These are phyloP conservation scores for Silurus meridionalis DNA, from an alignment of 2,113 vertebrate genomes.

Conservation along the genomic window DNA sequence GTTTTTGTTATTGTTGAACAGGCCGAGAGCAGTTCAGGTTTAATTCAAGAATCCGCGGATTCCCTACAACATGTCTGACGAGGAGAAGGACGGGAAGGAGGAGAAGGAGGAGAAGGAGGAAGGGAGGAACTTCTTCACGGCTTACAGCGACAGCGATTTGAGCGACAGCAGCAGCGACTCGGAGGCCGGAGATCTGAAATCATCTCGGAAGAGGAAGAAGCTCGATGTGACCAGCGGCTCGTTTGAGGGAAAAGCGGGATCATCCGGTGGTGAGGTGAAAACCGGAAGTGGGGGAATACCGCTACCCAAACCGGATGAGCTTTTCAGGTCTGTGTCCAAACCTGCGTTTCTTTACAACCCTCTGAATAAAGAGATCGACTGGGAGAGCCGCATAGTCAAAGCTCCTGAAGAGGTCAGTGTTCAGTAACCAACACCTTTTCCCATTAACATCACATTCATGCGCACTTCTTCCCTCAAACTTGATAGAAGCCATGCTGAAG, in stretches of 20 bases:
- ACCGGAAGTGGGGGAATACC: conserved; percentile 49
- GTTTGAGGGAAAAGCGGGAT: conserved; percentile 26
- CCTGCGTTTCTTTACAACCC: conserved; percentile 91
- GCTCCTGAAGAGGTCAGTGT: conserved; percentile 85
- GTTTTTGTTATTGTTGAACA: conserved; percentile 23
- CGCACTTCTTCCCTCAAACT: no score
- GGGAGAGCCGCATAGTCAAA: conserved; percentile 86
- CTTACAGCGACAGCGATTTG: conserved; percentile 81
- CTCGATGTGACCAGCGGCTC: not conserved
- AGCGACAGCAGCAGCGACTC: conserved; percentile 71
- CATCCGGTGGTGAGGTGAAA: not conserved
- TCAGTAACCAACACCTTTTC: no score
- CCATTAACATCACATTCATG: no score
- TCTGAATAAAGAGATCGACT: conserved; percentile 89
- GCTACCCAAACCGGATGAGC: conserved; percentile 83
- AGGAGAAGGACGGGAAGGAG: conserved; percentile 82
- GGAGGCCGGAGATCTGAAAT: conserved; percentile 58
- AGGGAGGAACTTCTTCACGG: conserved; percentile 84
- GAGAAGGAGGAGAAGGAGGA: conserved; percentile 77
- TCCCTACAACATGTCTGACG: not conserved
- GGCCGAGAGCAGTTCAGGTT: not conserved
- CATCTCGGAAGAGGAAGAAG: conserved; percentile 34
- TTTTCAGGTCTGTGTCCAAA: conserved; percentile 85
- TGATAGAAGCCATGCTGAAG: no score
- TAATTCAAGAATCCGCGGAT: not conserved